Conservation (phyloP, 2,113 vertebrate genomes). For the Lates calcarifer region DNA sequence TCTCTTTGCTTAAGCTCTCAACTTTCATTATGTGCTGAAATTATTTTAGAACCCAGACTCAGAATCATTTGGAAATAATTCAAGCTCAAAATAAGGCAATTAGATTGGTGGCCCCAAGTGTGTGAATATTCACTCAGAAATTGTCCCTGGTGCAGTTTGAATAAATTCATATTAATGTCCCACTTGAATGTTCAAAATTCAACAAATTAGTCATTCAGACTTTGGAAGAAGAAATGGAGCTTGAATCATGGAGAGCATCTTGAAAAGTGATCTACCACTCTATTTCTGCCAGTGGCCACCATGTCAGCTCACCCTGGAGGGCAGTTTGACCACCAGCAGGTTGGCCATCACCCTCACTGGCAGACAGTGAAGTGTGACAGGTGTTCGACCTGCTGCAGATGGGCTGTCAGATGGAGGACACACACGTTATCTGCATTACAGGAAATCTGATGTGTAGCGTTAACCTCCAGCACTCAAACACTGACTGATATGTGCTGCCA, state of each 20-base stretch:
- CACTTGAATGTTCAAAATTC: background rate
- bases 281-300: background rate
- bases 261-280: background rate
- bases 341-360: constrained; percentile 26
- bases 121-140: background rate
- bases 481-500: constrained; percentile 1
- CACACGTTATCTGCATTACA: constrained; percentile 40
- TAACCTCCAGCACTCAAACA: constrained; percentile 13
- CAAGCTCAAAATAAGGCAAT: background rate
- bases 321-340: constrained; percentile 30
- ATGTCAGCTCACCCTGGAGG: constrained; percentile 2
- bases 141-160: background rate
- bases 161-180: constrained; percentile 34
- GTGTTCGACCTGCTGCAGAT: constrained; percentile 55
- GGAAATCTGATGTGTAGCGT: constrained; percentile 39
- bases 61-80: background rate
- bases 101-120: background rate
- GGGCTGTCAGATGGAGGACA: constrained; percentile 55
- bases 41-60: background rate
- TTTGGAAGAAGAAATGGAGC: background rate
- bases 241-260: constrained; percentile 11
- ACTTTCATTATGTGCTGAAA: background rate
- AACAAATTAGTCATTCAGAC: constrained; percentile 37
- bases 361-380: constrained; percentile 60
- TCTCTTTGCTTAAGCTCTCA: background rate